These are phyloP conservation scores for Hypothenemus hampei DNA, from an alignment of 1,140 invertebrate genomes.

Conservation along the genomic window DNA sequence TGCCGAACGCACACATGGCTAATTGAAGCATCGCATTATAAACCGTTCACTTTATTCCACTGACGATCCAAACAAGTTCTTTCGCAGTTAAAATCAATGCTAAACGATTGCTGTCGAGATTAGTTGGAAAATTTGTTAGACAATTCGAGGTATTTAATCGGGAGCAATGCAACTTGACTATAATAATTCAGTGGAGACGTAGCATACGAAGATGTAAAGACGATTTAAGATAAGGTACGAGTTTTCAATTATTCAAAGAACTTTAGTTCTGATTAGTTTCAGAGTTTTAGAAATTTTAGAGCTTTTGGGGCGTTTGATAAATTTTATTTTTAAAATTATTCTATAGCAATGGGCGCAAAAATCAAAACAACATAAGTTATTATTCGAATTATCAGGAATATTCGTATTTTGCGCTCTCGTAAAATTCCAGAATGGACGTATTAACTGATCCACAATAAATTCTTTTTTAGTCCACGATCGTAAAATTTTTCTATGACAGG, in stretches of 20 bases:
- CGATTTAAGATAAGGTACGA: not conserved
- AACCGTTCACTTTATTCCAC: slow-evolving; percentile 20
- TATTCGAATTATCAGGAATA: not conserved
- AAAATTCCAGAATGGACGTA: not conserved
- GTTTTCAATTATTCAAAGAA: not conserved
- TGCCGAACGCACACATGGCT: slow-evolving; percentile 16
- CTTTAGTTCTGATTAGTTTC: not conserved
- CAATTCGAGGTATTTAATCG: slow-evolving; percentile 4
- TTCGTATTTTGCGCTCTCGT: not conserved
- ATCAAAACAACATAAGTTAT: no score
- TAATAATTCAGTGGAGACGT: not conserved
- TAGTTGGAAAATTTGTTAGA: slow-evolving; percentile 12
- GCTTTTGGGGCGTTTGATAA: not conserved
- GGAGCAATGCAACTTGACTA: not conserved
- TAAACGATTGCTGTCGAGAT: slow-evolving; percentile 9
- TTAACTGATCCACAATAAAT: slow-evolving; percentile 4
- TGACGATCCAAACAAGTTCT: slow-evolving; percentile 20
- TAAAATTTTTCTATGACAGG: no score
- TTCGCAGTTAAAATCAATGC: slow-evolving; percentile 18
- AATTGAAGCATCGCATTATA: slow-evolving; percentile 24
- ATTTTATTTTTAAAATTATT: not conserved
- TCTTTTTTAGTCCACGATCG: not conserved
- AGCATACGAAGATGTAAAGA: not conserved
- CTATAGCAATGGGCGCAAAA: no score
- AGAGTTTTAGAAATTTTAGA: not conserved